Conservation (phyloP, 2,113 vertebrate species). For the Clarias gariepinus region DNA sequence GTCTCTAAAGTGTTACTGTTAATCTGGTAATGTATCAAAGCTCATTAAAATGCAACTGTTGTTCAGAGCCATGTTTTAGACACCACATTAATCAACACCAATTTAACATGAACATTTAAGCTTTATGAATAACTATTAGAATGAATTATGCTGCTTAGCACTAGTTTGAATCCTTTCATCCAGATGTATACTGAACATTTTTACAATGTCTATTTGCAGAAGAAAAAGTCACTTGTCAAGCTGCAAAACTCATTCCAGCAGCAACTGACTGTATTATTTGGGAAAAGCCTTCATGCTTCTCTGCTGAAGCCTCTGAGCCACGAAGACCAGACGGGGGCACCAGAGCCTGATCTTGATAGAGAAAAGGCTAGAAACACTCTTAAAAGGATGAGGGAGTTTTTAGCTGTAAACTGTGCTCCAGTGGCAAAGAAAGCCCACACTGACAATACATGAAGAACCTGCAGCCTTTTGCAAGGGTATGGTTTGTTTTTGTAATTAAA, state of each 20-base stretch:
- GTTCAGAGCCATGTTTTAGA: background rate
- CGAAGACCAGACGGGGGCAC: background rate
- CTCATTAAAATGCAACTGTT: background rate
- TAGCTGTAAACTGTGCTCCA: background rate
- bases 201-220: slow-evolving; percentile 26
- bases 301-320: slow-evolving; percentile 41
- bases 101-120: background rate
- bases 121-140: background rate
- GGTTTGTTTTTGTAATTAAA: background rate
- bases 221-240: slow-evolving; percentile 10
- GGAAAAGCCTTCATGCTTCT: slow-evolving; percentile 49
- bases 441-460: background rate
- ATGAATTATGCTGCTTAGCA: background rate
- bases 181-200: background rate
- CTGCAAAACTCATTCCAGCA: slow-evolving; percentile 54
- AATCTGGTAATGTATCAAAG: background rate
- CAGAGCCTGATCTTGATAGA: background rate
- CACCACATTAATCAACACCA: background rate
- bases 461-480: background rate
- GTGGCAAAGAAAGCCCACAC: slow-evolving; percentile 30
- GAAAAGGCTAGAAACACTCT: slow-evolving; percentile 40
- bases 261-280: slow-evolving; percentile 46
- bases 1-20: background rate
- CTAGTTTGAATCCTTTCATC: background rate
- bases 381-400: slow-evolving; percentile 43